Base-by-base conservation (phyloP, 2,888 invertebrate genomes). In the Noctua comes region DNA sequence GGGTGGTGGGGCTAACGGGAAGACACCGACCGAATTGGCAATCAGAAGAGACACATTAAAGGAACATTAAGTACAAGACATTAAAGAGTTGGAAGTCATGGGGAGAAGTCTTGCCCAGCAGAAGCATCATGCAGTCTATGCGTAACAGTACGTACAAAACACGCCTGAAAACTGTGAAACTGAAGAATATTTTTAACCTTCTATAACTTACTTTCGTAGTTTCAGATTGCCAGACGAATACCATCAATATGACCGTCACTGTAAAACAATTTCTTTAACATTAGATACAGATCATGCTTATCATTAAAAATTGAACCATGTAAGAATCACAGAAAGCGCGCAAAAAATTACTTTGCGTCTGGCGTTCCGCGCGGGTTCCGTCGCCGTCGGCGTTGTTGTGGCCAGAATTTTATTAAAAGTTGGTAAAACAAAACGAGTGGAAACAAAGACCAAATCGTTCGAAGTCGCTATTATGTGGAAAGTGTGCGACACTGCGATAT, bases 191-290 rank as follows among this genome's bases (percentile, higher is more conserved):
- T 40, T 73, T 51, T 1, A 27, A 31, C 10, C 10, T 46, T 7
- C 8, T 62, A 18, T 18, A 27, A 86, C 90, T 89, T 80, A 90
- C 90, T 84, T 83, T 85, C 5, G 73, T 73, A 27, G 78, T 64
- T 51, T 85, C 82, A 24, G 76, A 76, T 51, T 74, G 70, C 72
- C 75, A 87, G 27, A 84, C 48, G 8, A 76, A 71, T 54, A 79
- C 59, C 36, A 89, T 8, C 13, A 86, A 27, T 21, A 85, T 10
- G 54, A 83, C 18, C 2, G 70, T 51, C 64, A 77, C 88, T 88
- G 88, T 57, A 77, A 89, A 83, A 66, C 1, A 69, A 71, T n/a
- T 48, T 11, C 10, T 8, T 74, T 40, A 21, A 1, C 1, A 36
- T 59, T 16, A 18, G 0, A 43, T 43, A 64, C 21, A 64, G 11